A percentile compares a stretch with the other conserved stretches of the same genome.
These are phyloP conservation scores for Mesorhabditis belari DNA, from an alignment of 2,888 invertebrate species.

Conservation along the genomic window DNA sequence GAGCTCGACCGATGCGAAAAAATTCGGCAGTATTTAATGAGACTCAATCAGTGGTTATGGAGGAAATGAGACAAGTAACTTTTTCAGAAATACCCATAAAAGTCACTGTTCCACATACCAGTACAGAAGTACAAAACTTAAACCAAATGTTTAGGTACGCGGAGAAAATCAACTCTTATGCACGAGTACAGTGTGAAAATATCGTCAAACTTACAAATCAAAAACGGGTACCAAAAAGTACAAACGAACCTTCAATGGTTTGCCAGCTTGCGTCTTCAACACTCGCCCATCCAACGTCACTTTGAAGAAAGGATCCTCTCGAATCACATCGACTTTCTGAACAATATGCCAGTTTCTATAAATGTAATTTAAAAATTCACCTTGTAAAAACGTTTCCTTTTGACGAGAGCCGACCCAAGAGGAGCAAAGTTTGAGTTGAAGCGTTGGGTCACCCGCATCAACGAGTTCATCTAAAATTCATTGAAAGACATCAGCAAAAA, in stretches of 20 bases:
- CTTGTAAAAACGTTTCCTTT: constrained; percentile 28
- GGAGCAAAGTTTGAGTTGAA: constrained; percentile 4
- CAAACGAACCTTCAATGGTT: constrained; percentile 30
- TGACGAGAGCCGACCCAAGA: constrained; percentile 26
- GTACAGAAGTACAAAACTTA: not conserved
- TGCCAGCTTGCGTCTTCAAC: constrained; percentile 37
- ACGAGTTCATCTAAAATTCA: not conserved
- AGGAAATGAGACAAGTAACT: too few relatives aligned
- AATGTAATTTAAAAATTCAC: constrained; percentile 5
- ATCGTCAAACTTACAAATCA: not conserved
- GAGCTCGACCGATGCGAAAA: too few relatives aligned
- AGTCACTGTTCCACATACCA: not conserved
- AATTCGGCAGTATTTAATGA: too few relatives aligned
- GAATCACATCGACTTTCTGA: constrained; percentile 25
- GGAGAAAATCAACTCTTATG: too few relatives aligned
- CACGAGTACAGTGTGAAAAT: not conserved
- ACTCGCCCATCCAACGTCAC: constrained; percentile 36
- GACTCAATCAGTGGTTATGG: too few relatives aligned
- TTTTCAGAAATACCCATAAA: too few relatives aligned
- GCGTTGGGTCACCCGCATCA: constrained; percentile 5
- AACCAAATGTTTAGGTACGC: too few relatives aligned
- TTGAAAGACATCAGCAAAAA: too few relatives aligned
- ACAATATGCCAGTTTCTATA: constrained; percentile 1
- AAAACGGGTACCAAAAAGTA: not conserved
- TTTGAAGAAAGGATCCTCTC: constrained; percentile 23